A percentile compares a stretch with the other conserved stretches of the same genome.
Evolutionary conservation across 2,113 vertebrate genomes (phyloP).

Genomic region (Dissostichus mawsoni): DNA sequence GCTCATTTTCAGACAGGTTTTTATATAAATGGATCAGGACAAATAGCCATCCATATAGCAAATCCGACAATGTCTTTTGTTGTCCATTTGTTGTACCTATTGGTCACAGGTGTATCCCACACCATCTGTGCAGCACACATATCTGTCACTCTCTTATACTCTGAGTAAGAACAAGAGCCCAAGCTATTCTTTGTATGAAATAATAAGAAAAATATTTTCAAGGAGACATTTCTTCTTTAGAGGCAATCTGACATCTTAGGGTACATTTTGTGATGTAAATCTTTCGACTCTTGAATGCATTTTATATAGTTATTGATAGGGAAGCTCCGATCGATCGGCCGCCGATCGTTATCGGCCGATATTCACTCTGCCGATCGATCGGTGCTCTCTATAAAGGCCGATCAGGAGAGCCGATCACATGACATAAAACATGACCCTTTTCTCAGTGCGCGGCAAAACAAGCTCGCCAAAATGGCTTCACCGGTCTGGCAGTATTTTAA

Average conservation of each 20-base stretch:
- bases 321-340: too few species aligned
- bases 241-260: constrained; percentile 24
- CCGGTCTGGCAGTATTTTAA: too few species aligned
- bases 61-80: constrained; percentile 7
- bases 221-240: constrained; percentile 9
- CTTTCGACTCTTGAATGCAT: constrained; percentile 19
- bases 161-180: neutral
- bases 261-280: constrained; percentile 37
- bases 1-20: too few species aligned
- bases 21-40: too few species aligned
- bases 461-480: too few species aligned
- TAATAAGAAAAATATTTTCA: neutral
- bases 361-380: too few species aligned
- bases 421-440: too few species aligned
- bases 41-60: neutral
- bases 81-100: constrained; percentile 15
- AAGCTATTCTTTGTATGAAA: constrained; percentile 1
- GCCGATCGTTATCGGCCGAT: too few species aligned
- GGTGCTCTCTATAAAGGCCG: too few species aligned
- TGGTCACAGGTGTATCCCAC: constrained; percentile 41
- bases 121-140: constrained; percentile 45
- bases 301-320: constrained; percentile 14
- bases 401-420: too few species aligned
- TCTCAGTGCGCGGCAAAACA: too few species aligned
- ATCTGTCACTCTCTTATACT: neutral